phyloP scores from a whole-genome alignment of 2,113 vertebrate genomes.

The Podilymbus podiceps region DNA sequence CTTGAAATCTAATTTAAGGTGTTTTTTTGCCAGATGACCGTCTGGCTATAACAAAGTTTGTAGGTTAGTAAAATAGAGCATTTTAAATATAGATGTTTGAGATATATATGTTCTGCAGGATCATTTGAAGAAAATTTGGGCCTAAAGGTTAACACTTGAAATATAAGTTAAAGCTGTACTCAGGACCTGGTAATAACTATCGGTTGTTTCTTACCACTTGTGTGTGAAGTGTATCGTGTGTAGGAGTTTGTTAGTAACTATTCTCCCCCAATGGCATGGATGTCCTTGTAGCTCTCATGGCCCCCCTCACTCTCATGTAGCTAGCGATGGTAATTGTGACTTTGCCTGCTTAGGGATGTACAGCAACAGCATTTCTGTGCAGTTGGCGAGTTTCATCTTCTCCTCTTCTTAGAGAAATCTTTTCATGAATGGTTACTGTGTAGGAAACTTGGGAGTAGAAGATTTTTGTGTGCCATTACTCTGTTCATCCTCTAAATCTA shows the following conservation, averaged over 20 bases:
- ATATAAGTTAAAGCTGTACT: background rate
- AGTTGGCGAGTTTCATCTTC: background rate
- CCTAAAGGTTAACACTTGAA: background rate
- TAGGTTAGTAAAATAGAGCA: background rate
- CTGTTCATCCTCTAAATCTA: background rate
- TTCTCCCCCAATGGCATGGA: fast-evolving
- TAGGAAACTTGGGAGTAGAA: background rate
- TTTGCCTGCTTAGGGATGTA: background rate
- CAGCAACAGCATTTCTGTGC: background rate
- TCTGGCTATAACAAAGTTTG: slow-evolving; percentile 14
- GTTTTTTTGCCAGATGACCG: slow-evolving; percentile 4
- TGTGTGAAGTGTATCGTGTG: background rate
- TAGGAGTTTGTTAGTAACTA: background rate
- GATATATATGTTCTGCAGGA: background rate
- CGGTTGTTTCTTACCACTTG: background rate
- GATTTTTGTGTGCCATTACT: background rate
- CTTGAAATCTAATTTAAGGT: slow-evolving; percentile 30
- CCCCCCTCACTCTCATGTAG: fast-evolving
- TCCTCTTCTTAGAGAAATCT: background rate
- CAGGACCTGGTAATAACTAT: slow-evolving; percentile 25
- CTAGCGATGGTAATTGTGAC: background rate
- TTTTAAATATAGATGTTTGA: background rate
- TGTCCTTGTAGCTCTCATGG: fast-evolving
- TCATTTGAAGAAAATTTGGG: background rate
- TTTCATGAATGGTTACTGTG: background rate